Evolutionary conservation across 1,140 invertebrate species (phyloP).

Genomic region (Araneus ventricosus): DNA sequence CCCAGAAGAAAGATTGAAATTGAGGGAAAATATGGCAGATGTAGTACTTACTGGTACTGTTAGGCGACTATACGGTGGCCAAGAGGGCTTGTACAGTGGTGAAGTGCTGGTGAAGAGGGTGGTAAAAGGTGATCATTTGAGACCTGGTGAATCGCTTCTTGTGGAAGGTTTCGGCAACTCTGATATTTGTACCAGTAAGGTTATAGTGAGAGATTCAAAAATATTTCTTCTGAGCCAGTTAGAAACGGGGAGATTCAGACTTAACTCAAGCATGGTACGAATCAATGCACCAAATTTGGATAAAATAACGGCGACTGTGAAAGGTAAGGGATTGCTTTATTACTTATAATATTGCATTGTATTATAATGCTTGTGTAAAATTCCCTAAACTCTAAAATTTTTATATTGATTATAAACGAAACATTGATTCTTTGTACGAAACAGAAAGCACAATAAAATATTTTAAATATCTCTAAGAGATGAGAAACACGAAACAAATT

Average conservation of each 20-base stretch:
- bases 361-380: not conserved
- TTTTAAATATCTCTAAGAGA: too few relatives aligned
- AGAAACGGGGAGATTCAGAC: constrained; percentile 70
- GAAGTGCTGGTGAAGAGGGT: constrained; percentile 76
- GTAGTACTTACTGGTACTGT: constrained; percentile 71
- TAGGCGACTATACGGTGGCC: constrained; percentile 51
- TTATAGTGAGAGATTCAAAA: constrained; percentile 65
- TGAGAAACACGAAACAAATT: too few relatives aligned
- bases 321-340: constrained; percentile 47
- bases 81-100: constrained; percentile 50
- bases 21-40: constrained; percentile 63
- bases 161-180: constrained; percentile 75
- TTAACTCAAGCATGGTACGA: constrained; percentile 75
- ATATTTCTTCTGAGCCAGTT: constrained; percentile 76
- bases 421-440: too few relatives aligned
- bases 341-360: not conserved
- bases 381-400: too few relatives aligned
- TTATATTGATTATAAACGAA: too few relatives aligned
- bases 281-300: constrained; percentile 75
- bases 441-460: too few relatives aligned
- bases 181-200: constrained; percentile 73
- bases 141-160: constrained; percentile 65
- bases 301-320: constrained; percentile 72
- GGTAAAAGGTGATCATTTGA: constrained; percentile 63
- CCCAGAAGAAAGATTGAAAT: constrained; percentile 66